Evolutionary conservation across 2,113 vertebrate species (phyloP), one percentile per base, ranked within the genome.

Genomic region (Tenrec ecaudatus): DNA sequence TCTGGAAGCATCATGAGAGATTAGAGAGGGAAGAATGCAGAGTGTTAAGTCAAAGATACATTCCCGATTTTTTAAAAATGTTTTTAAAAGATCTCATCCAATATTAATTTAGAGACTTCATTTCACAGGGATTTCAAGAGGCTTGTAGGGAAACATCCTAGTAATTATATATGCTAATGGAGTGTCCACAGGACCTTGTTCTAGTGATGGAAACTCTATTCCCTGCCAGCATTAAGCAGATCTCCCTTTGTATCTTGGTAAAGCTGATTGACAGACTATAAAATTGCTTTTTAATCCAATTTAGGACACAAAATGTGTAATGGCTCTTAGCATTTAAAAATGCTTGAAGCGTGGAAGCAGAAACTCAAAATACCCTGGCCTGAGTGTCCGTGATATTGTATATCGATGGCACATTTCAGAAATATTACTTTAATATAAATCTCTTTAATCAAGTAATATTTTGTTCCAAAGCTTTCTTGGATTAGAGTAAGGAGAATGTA

Each of bases 271-370:
- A 96, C 96, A 97, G 95, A 88, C 82, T 95, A 91, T 96, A 96
- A 97, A 96, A 97, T 97, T 96, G 89, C 91, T 93, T 96, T 94
- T 94, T 97, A 97, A 96, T 96, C 94, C 92, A 97, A 94, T 96
- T 97, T 97, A 93, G 89, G 81, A 92, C 89, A 91, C 94, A 97
- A 83, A 96, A 94, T 66, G 75, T 92, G 81, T 89, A 89, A 84
- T 94, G 87, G 64, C 86, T 92, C 95, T 96, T 87, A 91, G 62
- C 68, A 85, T 95, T 95, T 92, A 89, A 91, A 95, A 91, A 86
- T 93, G 91, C 93, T 94, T 91, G 84, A 95, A 95, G 95, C 91
- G 0, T 97, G 91, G 94, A 93, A 93, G 91, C 75, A 89, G 94
- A 96, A 90, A 95, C 87, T 92, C 75, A 92, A 69, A 95, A 93